A percentile compares a stretch with the other conserved stretches of the same genome.
phyloP scores from a whole-genome alignment of 2,113 vertebrate genomes.

The Lycocorax pyrrhopterus region DNA sequence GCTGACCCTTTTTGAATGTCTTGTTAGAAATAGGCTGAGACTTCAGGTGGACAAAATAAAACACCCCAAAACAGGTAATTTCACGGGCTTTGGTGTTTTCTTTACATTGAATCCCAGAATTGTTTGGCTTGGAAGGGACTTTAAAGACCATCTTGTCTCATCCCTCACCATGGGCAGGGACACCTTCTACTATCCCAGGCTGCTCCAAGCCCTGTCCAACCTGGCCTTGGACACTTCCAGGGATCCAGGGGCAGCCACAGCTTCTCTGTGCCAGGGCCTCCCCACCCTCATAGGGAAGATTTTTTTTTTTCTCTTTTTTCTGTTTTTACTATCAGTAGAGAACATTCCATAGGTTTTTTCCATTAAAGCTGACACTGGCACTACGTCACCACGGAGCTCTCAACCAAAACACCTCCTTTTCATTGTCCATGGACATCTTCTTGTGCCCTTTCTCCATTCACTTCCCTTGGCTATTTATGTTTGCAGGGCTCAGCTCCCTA shows the following conservation, averaged over 20 bases:
- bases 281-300: background rate
- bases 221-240: background rate
- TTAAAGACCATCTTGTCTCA: background rate
- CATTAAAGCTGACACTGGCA: background rate
- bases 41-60: background rate
- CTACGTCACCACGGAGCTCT: background rate
- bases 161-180: background rate
- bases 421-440: background rate
- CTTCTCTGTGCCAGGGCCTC: background rate
- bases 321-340: background rate
- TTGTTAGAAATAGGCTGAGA: background rate
- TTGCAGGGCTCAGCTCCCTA: background rate
- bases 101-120: background rate
- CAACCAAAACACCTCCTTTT: background rate
- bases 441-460: background rate
- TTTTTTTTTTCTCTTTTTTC: background rate
- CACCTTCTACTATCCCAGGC: accelerated
- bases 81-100: background rate
- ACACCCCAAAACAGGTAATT: background rate
- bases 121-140: background rate
- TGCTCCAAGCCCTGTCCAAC: accelerated
- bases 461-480: background rate
- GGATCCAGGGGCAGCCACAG: background rate
- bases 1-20: background rate
- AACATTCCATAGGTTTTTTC: background rate